These are phyloP conservation scores for Helicoverpa armigera DNA, from an alignment of 1,140 invertebrate genomes.

Conservation along the genomic window DNA sequence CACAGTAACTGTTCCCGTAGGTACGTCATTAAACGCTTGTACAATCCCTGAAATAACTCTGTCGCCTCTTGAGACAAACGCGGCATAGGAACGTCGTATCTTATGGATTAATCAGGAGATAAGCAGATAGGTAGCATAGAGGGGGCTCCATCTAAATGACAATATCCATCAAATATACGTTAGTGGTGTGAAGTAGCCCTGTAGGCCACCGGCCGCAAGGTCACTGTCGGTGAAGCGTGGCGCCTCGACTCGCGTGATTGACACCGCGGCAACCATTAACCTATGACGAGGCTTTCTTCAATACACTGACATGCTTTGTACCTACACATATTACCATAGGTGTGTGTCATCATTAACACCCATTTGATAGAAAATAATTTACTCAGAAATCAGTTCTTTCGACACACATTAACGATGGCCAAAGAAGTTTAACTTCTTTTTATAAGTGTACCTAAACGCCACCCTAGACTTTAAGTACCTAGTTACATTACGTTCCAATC, in stretches of 20 bases:
- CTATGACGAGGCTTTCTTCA: conserved; percentile 47
- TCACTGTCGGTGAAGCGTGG: conserved; percentile 59
- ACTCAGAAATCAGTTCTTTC: neutral
- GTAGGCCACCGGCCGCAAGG: conserved; percentile 58
- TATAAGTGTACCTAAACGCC: too few species aligned
- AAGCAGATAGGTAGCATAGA: conserved; percentile 12
- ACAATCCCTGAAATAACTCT: neutral
- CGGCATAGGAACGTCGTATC: conserved; percentile 3
- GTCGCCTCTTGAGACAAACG: conserved; percentile 21
- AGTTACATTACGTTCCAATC: too few species aligned
- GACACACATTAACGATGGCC: too few species aligned
- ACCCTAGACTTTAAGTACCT: too few species aligned
- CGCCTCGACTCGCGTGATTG: conserved; percentile 60
- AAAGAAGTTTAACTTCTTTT: too few species aligned
- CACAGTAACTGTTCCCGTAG: neutral
- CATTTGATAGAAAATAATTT: conserved; percentile 41
- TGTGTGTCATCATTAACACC: conserved; percentile 44
- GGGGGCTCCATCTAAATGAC: conserved; percentile 36
- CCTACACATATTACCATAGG: conserved; percentile 12
- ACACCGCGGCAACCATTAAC: conserved; percentile 54
- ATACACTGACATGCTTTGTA: conserved; percentile 20
- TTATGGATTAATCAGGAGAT: conserved; percentile 44
- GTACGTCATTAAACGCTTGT: conserved; percentile 3
- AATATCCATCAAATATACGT: conserved; percentile 37
- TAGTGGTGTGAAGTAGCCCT: conserved; percentile 26